A percentile compares a stretch with the other conserved stretches of the same genome.
Conservation (phyloP, 2,888 invertebrate genomes). For the Alviniconcha strummeri region DNA sequence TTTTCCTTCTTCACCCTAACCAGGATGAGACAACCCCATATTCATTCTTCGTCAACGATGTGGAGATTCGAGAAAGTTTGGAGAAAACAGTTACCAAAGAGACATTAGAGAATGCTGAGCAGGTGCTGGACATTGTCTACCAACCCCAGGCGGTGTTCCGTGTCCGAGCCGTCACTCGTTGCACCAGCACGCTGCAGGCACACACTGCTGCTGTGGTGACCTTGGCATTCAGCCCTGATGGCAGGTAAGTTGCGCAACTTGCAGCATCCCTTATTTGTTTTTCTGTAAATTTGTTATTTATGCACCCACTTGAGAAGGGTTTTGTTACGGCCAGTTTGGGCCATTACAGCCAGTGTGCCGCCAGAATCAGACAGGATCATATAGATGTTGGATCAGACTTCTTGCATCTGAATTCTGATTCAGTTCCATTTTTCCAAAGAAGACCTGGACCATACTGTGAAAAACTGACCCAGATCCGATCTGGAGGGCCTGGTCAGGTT, state of each 20-base stretch:
- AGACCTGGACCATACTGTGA: no score
- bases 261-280: no score
- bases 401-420: no score
- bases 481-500: no score
- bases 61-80: slow-evolving; percentile 86
- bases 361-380: no score
- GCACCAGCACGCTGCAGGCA: slow-evolving; percentile 93
- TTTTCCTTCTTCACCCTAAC: neutral
- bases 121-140: slow-evolving; percentile 92
- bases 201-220: slow-evolving; percentile 98
- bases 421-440: no score
- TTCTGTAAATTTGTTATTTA: no score
- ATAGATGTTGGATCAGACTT: no score
- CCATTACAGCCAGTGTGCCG: no score
- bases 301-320: no score
- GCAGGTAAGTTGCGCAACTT: slow-evolving; percentile 74
- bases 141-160: slow-evolving; percentile 97
- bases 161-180: slow-evolving; percentile 87
- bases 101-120: slow-evolving; percentile 70
- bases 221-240: slow-evolving; percentile 95
- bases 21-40: slow-evolving; percentile 71
- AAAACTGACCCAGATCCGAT: no score
- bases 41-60: slow-evolving; percentile 91
- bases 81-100: slow-evolving; percentile 84
- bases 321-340: no score